Evolutionary conservation across 1,140 invertebrate genomes (phyloP), one percentile per base, ranked within the genome.

Genomic region (Portunus trituberculatus): DNA sequence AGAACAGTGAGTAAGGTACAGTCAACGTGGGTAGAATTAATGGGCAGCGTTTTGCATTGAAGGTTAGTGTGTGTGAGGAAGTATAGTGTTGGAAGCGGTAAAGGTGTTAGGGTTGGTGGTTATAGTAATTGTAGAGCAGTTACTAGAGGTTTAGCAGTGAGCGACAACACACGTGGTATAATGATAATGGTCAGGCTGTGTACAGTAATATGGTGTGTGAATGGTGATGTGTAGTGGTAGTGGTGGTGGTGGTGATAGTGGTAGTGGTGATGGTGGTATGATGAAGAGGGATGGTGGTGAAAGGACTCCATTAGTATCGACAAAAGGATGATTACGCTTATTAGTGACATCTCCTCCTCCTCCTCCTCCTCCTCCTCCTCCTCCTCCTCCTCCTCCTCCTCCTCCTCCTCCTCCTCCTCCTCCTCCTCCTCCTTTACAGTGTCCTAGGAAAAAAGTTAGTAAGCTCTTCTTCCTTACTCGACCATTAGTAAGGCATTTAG

Each of bases 291-390:
- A n/a, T 76, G 67, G 67, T 76, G 67, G 67, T 76, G 67, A 76
- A 76, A 76, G 20, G 20, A 25, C 16, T 76, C 67, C 67, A 76
- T 76, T 76, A 76, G 67, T 76, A 76, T 8, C 67, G 67, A 76
- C 67, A 76, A 76, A 76, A 76, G 67, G 25, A 76, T 76, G 67
- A 76, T 76, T 76, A n/a, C 67, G 20, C n/a, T 76, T 76, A 76
- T n/a, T 76, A 76, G 12, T 76, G 6, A n/a, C 20, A 7, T 76
- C 67, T 76, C 67, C 67, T 76, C 67, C 67, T 76, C 67, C 67
- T 76, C 67, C 67, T 76, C 67, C 67, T n/a, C 67, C 67, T 76
- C 67, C 67, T 76, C 67, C 67, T 76, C n/a, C n/a, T 76, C 67
- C 0, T 76, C 67, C 0, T 76, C 67, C 59, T 76, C 59, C 20